Evolutionary conservation across 2,797 vertebrate species (phyloP), one percentile per base, ranked within the genome.

Genomic region (Aphelocoma californica): DNA sequence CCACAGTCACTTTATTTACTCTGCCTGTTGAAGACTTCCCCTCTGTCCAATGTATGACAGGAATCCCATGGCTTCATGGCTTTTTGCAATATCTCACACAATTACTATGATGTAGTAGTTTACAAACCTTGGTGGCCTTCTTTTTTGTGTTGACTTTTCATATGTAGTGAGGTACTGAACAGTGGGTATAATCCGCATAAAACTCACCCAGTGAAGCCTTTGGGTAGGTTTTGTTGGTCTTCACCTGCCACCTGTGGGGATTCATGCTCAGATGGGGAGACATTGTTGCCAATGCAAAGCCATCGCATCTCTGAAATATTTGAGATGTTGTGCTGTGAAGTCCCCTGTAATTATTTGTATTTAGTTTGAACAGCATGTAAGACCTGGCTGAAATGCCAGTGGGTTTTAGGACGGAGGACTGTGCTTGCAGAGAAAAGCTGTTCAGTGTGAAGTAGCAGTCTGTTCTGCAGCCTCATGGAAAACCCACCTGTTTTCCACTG

Each of bases 21-120:
- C 9, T 57, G 14, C 38, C 18, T 83, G 5, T 51, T 53, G 16
- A 61, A 80, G 34, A 25, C 24, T 64, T 92, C 18, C 7, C 16
- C 2, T 56, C 28, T 67, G 13, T 54, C 14, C 18, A 8, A 0
- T 21, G 18, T 31, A 9, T 18, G 9, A 53, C 26, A 38, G 32
- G 36, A 71, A 56, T 81, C 23, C n/a, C 13, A 4, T 5, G 4
- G 19, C 48, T 73, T 77, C 17, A 4, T 44, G 31, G 38, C 24
- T 21, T 74, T 88, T 58, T 4, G 3, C 47, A 58, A 0, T 71
- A 40, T 42, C 29, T 69, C 48, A 14, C 16, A 12, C 11, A 6
- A 24, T 48, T 88, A 25, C 13, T 64, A 7, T 0, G 0, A 13
- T 4, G 0, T 40, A 40, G 26, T 24, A 29, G 17, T 2, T 0